Conservation (phyloP, 2,888 invertebrate genomes). For the Heliconius erato region DNA sequence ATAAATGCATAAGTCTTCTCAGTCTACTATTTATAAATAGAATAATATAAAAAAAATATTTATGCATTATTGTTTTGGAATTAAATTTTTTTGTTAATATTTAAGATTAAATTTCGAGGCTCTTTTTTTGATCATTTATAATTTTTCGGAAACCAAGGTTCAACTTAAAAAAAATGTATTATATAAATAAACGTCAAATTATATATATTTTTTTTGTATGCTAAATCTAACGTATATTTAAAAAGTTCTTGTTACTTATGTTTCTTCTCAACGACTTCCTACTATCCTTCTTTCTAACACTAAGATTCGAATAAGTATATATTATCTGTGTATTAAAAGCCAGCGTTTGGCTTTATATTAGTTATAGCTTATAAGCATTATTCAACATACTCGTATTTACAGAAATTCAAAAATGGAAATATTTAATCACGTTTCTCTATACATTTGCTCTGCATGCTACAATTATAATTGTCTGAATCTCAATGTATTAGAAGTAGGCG, state of each 20-base stretch:
- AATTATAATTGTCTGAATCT: slow-evolving; percentile 16
- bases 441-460: slow-evolving; percentile 13
- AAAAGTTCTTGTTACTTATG: neutral
- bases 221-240: neutral
- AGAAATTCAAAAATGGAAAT: neutral
- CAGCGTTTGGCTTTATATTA: neutral
- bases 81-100: too few species aligned
- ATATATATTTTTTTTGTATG: neutral
- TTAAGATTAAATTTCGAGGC: neutral
- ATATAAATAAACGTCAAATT: neutral
- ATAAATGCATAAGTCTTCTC: too few species aligned
- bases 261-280: too few species aligned
- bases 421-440: slow-evolving; percentile 5
- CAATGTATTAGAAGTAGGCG: slow-evolving; percentile 14
- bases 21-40: too few species aligned
- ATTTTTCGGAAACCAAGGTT: slow-evolving; percentile 15
- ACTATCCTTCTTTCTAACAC: too few species aligned
- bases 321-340: neutral
- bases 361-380: neutral
- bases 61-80: too few species aligned
- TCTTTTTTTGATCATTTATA: neutral
- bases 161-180: neutral
- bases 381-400: neutral
- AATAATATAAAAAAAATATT: too few species aligned
- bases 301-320: neutral